Conservation (phyloP, 2,888 invertebrate genomes). For the Mesopsocus fuscifrons region DNA sequence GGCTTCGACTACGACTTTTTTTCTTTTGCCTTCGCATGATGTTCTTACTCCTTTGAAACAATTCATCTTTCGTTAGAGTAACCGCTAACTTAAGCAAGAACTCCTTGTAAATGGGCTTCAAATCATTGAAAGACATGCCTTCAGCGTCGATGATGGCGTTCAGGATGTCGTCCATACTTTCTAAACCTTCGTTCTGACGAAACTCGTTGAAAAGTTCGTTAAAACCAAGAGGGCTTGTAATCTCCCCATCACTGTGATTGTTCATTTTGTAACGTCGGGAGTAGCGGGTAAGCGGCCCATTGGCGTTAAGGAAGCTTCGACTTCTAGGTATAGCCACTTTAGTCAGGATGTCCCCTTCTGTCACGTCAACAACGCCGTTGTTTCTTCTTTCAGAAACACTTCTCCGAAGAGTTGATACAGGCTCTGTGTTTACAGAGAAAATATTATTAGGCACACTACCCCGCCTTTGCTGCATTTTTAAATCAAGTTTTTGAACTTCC, state of each 20-base stretch:
- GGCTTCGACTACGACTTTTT: conserved; percentile 38
- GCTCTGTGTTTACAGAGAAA: not conserved
- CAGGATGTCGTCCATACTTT: conserved; percentile 72
- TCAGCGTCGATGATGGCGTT: conserved; percentile 78
- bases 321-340: conserved; percentile 73
- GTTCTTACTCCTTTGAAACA: conserved; percentile 73
- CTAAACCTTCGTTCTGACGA: conserved; percentile 68
- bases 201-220: conserved; percentile 76
- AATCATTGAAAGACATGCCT: conserved; percentile 83
- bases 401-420: conserved; percentile 1
- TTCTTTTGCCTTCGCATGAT: conserved; percentile 74
- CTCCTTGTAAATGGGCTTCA: conserved; percentile 81
- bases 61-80: conserved; percentile 78
- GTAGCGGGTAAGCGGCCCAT: conserved; percentile 40
- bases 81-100: conserved; percentile 71
- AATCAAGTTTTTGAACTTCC: not conserved
- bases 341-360: conserved; percentile 59
- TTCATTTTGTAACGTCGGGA: conserved; percentile 39
- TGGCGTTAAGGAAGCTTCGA: conserved; percentile 68
- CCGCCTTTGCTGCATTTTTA: not conserved
- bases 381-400: conserved; percentile 3
- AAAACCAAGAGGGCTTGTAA: conserved; percentile 60
- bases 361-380: conserved; percentile 18
- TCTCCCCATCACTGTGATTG: conserved; percentile 26
- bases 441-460: conserved; percentile 10